phyloP scores from a whole-genome alignment of 2,888 invertebrate genomes.

The Apamea anceps region DNA sequence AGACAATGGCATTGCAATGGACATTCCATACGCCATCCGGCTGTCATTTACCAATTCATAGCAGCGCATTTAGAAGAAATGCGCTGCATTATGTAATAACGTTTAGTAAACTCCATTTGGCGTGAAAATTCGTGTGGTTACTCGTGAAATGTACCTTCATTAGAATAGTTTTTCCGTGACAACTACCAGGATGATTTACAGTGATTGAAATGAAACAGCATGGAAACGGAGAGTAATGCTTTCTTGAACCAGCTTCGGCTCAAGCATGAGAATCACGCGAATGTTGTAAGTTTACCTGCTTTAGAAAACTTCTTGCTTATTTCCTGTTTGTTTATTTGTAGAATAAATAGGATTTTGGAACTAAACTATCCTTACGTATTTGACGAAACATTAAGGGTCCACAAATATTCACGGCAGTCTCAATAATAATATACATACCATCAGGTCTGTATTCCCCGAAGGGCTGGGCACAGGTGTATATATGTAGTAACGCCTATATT shows the following conservation, averaged over 20 bases:
- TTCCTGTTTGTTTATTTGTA: neutral
- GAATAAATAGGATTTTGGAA: neutral
- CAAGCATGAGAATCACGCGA: conserved; percentile 78
- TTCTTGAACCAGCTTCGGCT: conserved; percentile 77
- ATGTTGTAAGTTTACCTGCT: conserved; percentile 69
- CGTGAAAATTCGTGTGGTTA: conserved; percentile 65
- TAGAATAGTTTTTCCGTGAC: conserved; percentile 52
- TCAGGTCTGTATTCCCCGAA: too few species aligned
- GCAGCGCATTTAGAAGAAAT: too few species aligned
- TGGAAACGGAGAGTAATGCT: conserved; percentile 81
- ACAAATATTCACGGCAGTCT: neutral
- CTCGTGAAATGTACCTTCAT: conserved; percentile 65
- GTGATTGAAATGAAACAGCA: conserved; percentile 66
- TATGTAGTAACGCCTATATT: neutral
- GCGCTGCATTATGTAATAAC: conserved; percentile 61
- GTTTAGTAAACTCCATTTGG: conserved; percentile 49
- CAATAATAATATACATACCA: neutral
- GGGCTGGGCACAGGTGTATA: neutral
- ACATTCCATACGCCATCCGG: conserved; percentile 23
- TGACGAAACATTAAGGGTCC: neutral
- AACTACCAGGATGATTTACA: conserved; percentile 65
- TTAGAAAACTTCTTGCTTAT: neutral
- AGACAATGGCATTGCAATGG: conserved; percentile 30
- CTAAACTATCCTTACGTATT: neutral
- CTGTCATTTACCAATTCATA: conserved; percentile 46